Percentiles rank a stretch among this genome's conserved stretches.
phyloP scores from a whole-genome alignment of 2,113 vertebrate species.

The Manacus vitellinus region DNA sequence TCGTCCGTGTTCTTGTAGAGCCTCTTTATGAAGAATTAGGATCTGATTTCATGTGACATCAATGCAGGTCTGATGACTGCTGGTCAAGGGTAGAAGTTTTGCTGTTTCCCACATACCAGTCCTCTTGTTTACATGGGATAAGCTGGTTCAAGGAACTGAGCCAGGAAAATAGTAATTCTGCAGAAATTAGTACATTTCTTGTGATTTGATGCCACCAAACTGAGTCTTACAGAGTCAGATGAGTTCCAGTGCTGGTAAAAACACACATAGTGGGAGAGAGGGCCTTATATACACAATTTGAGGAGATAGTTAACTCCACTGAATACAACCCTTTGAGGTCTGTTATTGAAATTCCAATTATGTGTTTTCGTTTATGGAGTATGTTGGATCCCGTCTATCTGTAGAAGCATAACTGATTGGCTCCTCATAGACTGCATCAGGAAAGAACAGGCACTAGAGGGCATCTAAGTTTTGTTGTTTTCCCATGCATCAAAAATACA shows the following conservation, averaged over 20 bases:
- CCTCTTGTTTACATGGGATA: not conserved
- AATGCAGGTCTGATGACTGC: not conserved
- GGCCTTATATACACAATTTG: not conserved
- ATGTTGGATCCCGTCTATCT: not conserved
- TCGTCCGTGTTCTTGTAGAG: not conserved
- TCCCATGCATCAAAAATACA: not conserved
- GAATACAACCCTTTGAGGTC: not conserved
- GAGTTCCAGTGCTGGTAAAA: not conserved
- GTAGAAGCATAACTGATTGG: not conserved
- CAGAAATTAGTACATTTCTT: rapidly evolving
- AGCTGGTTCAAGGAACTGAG: not conserved
- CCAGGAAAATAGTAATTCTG: not conserved
- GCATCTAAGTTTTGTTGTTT: not conserved
- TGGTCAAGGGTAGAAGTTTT: not conserved
- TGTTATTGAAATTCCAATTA: not conserved
- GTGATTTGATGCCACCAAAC: not conserved
- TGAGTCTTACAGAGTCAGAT: not conserved
- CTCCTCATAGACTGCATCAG: not conserved
- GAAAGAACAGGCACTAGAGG: not conserved
- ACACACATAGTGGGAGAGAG: not conserved
- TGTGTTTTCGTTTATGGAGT: not conserved
- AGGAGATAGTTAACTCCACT: not conserved
- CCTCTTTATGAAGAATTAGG: not conserved
- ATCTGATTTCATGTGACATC: not conserved
- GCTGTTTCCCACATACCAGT: not conserved